Base-by-base conservation (phyloP, 2,888 invertebrate genomes). In the Brachyptera putata region DNA sequence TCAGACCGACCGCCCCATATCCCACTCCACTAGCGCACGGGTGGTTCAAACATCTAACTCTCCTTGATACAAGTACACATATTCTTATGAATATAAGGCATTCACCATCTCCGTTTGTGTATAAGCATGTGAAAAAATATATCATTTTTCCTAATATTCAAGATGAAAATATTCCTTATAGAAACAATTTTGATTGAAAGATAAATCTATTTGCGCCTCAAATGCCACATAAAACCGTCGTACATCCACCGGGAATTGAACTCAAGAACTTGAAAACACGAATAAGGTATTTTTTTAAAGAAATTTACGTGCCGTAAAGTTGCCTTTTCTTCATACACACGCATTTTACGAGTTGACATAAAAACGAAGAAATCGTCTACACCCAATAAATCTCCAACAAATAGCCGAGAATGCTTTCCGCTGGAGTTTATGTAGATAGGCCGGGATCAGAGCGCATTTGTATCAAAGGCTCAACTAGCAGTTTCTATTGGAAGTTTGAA, bases 311-410 rank as follows among this genome's bases (percentile, higher is more conserved):
- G 41, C 41, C 16, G 16, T 41, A 18, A 14, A 41, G 41, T 41
- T 41, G n/a, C n/a, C n/a, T n/a, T 46, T 21, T 1, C 46, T 11
- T 4, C 21, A 46, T 46, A 24, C 46, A 22, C 46, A 24, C 46
- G 46, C n/a, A 46, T 24, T 46, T 46, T 46, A 46, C 46, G 46
- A 46, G 46, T n/a, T 24, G 22, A 24, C 46, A 46, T 46, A 46
- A 46, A 46, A 11, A 30, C n/a, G 30, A 30, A 11, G 30, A 30
- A 46, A n/a, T 21, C 22, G 46, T 46, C 46, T 46, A 46, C 46
- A 46, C 46, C 2, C 24, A 21, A 11, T 46, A 46, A 46, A 46
- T 46, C 46, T 46, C 46, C 7, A 7, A 22, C 21, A 46, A 46
- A 21, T 21, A 21, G 46, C 21, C 46, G 24, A n/a, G 21, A 24